phyloP scores from a whole-genome alignment of 2,113 vertebrate species.

The Tympanuchus pallidicinctus region DNA sequence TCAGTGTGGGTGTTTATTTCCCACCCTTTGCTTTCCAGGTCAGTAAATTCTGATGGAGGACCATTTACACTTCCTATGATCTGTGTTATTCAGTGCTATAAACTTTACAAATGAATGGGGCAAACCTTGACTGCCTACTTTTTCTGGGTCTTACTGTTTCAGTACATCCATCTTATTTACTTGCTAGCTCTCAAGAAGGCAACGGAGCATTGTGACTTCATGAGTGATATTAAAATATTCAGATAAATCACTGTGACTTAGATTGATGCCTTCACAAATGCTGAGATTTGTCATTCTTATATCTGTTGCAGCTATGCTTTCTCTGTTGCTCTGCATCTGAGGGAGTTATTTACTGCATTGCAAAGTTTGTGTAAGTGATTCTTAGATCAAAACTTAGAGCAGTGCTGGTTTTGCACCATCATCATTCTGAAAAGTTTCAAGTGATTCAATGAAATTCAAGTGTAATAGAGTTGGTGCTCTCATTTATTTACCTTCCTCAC shows the following conservation, averaged over 20 bases:
- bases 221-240: slow-evolving; percentile 49
- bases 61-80: slow-evolving; percentile 53
- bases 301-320: not conserved
- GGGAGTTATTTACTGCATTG: not conserved
- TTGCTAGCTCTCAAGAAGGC: slow-evolving; percentile 20
- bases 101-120: slow-evolving; percentile 55
- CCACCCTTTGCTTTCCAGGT: slow-evolving; percentile 52
- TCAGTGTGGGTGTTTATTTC: slow-evolving; percentile 44
- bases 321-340: not conserved
- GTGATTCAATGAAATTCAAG: not conserved
- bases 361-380: not conserved
- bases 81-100: slow-evolving; percentile 40
- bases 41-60: slow-evolving; percentile 55
- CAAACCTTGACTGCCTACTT: slow-evolving; percentile 29
- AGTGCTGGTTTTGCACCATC: not conserved
- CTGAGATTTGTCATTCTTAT: not conserved
- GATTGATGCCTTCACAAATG: not conserved
- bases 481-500: not conserved
- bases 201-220: slow-evolving; percentile 37
- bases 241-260: slow-evolving; percentile 8
- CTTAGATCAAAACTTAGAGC: not conserved
- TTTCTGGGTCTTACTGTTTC: not conserved
- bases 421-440: not conserved
- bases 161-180: slow-evolving; percentile 51
- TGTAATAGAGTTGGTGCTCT: not conserved